phyloP scores from a whole-genome alignment of 2,888 invertebrate species.

The Eurytoma californica region DNA sequence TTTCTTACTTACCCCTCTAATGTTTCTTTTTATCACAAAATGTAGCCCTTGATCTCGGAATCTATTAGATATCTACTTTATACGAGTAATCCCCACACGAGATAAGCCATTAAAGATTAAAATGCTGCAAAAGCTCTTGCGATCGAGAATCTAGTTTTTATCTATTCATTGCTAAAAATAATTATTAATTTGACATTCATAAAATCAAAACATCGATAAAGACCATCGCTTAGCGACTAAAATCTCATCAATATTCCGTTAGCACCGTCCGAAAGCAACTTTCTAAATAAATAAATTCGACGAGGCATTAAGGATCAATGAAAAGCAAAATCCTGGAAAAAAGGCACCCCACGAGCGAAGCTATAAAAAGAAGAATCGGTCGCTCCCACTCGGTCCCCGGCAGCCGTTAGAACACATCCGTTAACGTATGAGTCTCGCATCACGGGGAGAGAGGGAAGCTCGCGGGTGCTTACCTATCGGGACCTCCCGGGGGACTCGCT shows the following conservation, averaged over 20 bases:
- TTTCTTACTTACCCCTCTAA: not conserved
- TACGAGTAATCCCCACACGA: conserved; percentile 63
- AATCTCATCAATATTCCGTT: too few relatives aligned
- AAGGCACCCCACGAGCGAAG: too few relatives aligned
- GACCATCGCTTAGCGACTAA: too few relatives aligned
- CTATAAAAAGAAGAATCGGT: too few relatives aligned
- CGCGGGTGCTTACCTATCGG: not conserved
- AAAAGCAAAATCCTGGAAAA: too few relatives aligned
- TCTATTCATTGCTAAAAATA: too few relatives aligned
- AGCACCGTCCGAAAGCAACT: too few relatives aligned
- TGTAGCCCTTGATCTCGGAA: conserved; percentile 46
- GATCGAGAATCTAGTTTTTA: too few relatives aligned
- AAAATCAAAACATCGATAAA: too few relatives aligned
- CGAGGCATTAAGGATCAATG: too few relatives aligned
- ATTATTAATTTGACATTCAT: too few relatives aligned
- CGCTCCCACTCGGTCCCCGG: not conserved
- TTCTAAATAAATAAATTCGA: too few relatives aligned
- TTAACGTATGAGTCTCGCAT: conserved; percentile 66
- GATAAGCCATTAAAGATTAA: not conserved
- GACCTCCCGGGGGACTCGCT: conserved; percentile 24
- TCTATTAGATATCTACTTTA: conserved; percentile 63
- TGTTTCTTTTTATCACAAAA: not conserved
- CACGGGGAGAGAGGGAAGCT: not conserved
- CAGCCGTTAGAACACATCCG: conserved; percentile 61
- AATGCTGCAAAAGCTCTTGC: not conserved